A percentile compares a stretch with the other conserved stretches of the same genome.
phyloP scores from a whole-genome alignment of 2,797 vertebrate genomes.

The Chelidonichthys spinosus region DNA sequence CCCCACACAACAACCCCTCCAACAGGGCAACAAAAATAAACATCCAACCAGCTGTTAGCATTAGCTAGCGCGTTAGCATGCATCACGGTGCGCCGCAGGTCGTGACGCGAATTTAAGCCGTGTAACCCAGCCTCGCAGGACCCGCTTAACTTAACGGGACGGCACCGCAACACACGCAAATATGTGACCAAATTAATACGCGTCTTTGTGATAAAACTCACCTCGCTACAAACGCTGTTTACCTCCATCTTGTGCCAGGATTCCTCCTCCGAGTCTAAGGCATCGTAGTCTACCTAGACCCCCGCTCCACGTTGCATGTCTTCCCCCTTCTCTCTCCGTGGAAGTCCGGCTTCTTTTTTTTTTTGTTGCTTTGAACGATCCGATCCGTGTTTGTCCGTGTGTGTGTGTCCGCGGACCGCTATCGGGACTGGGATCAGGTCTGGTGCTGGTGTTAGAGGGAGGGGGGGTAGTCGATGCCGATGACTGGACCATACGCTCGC shows the following conservation, averaged over 20 bases:
- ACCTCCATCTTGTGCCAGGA: conserved; percentile 93
- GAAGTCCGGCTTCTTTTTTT: conserved; percentile 67
- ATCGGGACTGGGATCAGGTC: conserved; percentile 26
- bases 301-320: conserved; percentile 82
- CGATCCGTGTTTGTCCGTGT: conserved; percentile 22
- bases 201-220: conserved; percentile 61
- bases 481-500: conserved; percentile 75
- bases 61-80: conserved; percentile 77
- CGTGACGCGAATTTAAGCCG: conserved; percentile 73
- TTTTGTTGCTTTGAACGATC: conserved; percentile 51
- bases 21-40: conserved; percentile 72
- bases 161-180: background rate
- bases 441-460: conserved; percentile 41
- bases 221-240: conserved; percentile 87
- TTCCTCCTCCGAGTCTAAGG: conserved; percentile 85
- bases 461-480: conserved; percentile 49
- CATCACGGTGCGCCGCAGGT: conserved; percentile 74
- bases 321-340: conserved; percentile 47
- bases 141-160: conserved; percentile 55
- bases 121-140: conserved; percentile 26
- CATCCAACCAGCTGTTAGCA: conserved; percentile 79
- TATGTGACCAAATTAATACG: background rate
- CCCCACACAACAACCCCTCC: background rate
- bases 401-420: conserved; percentile 42
- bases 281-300: conserved; percentile 86